Conservation (phyloP, 2,113 vertebrate genomes). For the Montifringilla adamsi region DNA sequence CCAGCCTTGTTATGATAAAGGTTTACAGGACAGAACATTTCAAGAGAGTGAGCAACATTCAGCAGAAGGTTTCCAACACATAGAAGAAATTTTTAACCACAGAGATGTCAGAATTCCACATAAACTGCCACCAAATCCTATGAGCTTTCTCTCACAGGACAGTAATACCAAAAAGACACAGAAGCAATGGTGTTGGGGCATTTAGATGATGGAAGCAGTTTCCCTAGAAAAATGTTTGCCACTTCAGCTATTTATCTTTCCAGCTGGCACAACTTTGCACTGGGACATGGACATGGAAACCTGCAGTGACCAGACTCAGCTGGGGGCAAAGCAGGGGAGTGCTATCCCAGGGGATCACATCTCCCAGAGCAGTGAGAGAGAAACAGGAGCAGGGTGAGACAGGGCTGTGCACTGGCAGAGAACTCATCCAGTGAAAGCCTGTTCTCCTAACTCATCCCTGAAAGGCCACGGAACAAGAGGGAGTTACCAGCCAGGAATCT, state of each 20-base stretch:
- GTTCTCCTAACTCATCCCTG: background rate
- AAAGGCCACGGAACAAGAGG: background rate
- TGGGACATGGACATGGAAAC: background rate
- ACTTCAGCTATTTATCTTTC: background rate
- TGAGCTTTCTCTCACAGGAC: background rate
- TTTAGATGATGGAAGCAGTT: background rate
- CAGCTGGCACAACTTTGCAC: background rate
- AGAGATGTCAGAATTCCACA: background rate
- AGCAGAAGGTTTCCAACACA: background rate
- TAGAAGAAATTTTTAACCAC: background rate
- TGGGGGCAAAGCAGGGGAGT: background rate
- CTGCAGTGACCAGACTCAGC: background rate
- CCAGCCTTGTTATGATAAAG: background rate
- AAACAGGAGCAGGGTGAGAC: background rate
- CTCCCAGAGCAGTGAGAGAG: background rate
- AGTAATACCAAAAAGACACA: background rate
- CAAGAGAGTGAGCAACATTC: background rate
- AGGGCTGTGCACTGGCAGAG: background rate
- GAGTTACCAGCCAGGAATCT: background rate
- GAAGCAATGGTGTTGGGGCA: background rate
- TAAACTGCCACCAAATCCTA: background rate
- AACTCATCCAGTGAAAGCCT: background rate
- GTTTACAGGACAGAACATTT: background rate
- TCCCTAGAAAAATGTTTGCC: background rate
- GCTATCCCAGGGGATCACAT: fast-evolving